Percentiles rank a stretch among this genome's conserved stretches.
phyloP scores from a whole-genome alignment of 2,113 vertebrate genomes.

The Barbus barbus region DNA sequence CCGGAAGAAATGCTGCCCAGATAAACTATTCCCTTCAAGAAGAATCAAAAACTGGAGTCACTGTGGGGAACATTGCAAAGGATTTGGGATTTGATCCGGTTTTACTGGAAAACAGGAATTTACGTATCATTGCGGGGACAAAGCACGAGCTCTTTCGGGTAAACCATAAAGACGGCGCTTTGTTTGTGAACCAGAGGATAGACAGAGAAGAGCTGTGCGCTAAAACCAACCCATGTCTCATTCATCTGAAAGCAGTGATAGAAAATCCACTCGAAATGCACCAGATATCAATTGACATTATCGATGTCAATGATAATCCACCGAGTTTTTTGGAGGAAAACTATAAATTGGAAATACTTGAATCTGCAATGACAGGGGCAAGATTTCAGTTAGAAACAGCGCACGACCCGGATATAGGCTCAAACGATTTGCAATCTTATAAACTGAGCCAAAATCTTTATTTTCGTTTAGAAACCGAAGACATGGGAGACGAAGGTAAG shows the following conservation, averaged over 20 bases:
- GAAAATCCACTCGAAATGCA: conserved; percentile 78
- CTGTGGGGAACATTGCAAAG: conserved; percentile 75
- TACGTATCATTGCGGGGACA: conserved; percentile 71
- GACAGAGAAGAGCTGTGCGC: conserved; percentile 76
- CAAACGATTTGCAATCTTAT: conserved; percentile 71
- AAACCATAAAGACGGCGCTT: conserved; percentile 67
- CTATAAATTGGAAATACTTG: conserved; percentile 66
- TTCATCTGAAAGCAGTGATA: conserved; percentile 69
- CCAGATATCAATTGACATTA: conserved; percentile 67
- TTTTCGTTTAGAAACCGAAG: conserved; percentile 74
- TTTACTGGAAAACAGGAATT: conserved; percentile 61
- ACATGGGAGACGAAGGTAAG: conserved; percentile 73
- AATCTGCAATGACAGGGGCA: conserved; percentile 66
- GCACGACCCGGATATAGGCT: conserved; percentile 71
- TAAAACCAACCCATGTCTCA: conserved; percentile 62
- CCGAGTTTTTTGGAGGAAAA: conserved; percentile 67
- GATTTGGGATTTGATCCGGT: conserved; percentile 71
- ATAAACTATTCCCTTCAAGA: conserved; percentile 73
- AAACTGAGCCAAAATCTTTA: conserved; percentile 67
- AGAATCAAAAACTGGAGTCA: conserved; percentile 64
- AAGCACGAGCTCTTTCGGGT: conserved; percentile 74
- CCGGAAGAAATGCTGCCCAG: conserved; percentile 60
- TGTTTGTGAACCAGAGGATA: conserved; percentile 68
- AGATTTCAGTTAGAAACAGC: conserved; percentile 73
- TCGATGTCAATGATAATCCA: conserved; percentile 74